Percentiles rank a stretch among this genome's conserved stretches.
These are phyloP conservation scores for Epistrophe eligans DNA, from an alignment of 2,888 invertebrate genomes.

Conservation along the genomic window DNA sequence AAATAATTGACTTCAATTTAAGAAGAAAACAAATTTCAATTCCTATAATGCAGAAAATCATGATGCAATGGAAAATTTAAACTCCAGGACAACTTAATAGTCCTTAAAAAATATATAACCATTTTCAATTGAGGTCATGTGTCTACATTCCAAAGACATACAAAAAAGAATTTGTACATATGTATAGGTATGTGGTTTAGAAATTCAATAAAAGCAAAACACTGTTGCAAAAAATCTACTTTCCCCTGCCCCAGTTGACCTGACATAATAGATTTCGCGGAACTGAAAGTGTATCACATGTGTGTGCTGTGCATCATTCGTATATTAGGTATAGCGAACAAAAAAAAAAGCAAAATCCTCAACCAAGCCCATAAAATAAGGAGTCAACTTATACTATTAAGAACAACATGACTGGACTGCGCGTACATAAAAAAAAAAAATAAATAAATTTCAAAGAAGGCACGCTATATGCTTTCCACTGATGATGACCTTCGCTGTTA, in stretches of 20 bases:
- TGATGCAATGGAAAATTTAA: too few relatives aligned
- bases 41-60: too few relatives aligned
- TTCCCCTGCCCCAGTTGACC: constrained; percentile 3
- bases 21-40: too few relatives aligned
- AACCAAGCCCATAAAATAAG: constrained; percentile 56
- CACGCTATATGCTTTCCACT: constrained; percentile 45
- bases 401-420: constrained; percentile 37
- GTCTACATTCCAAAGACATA: neutral
- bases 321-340: neutral
- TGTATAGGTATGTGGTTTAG: neutral
- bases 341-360: constrained; percentile 3
- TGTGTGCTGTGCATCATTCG: constrained; percentile 37
- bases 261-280: constrained; percentile 18
- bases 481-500: constrained; percentile 68
- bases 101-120: neutral
- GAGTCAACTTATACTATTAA: constrained; percentile 54
- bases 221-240: neutral
- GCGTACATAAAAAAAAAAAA: constrained; percentile 17
- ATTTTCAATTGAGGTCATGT: constrained; percentile 23
- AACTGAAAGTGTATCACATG: constrained; percentile 13
- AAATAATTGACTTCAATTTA: too few relatives aligned
- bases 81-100: neutral
- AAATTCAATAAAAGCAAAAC: constrained; percentile 18
- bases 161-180: neutral
- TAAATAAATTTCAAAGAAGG: constrained; percentile 39